Percentiles rank a stretch among this genome's conserved stretches.
Conservation (phyloP, 1,140 invertebrate genomes). For the Linepithema humile region DNA sequence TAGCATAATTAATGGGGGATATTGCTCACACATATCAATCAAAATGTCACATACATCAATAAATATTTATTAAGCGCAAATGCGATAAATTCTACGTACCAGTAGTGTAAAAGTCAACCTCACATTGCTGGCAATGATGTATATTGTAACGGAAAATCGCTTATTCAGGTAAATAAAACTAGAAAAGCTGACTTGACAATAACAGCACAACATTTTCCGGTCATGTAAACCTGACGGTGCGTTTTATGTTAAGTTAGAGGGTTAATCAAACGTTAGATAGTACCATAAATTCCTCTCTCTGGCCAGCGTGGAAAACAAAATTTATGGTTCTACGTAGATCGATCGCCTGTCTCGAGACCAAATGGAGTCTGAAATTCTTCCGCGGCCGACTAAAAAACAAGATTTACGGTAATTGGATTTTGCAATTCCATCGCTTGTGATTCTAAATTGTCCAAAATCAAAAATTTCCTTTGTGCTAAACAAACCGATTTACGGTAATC, state of each 20-base stretch:
- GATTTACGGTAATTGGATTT: conserved; percentile 58
- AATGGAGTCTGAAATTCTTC: conserved; percentile 57
- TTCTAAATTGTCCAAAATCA: conserved; percentile 41
- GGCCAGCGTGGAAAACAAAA: conserved; percentile 46
- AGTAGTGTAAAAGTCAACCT: not conserved
- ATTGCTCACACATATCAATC: too few relatives aligned
- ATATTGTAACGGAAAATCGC: not conserved
- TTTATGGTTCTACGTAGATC: conserved; percentile 46
- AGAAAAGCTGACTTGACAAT: not conserved
- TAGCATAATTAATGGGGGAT: conserved; percentile 1
- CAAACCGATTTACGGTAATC: conserved; percentile 42
- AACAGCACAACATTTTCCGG: not conserved
- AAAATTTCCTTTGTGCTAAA: conserved; percentile 1
- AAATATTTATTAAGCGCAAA: conserved; percentile 14
- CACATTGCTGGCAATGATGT: not conserved
- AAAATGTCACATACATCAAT: not conserved
- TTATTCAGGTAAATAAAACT: not conserved
- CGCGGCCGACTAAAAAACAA: conserved; percentile 46
- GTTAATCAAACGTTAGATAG: conserved; percentile 56
- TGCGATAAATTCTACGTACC: not conserved
- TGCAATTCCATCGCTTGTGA: conserved; percentile 36
- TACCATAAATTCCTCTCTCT: conserved; percentile 34
- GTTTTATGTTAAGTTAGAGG: conserved; percentile 29
- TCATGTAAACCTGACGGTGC: conserved; percentile 9
- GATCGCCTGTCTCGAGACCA: conserved; percentile 52